phyloP scores from a whole-genome alignment of 2,797 vertebrate genomes.

The Cirrhinus molitorella region DNA sequence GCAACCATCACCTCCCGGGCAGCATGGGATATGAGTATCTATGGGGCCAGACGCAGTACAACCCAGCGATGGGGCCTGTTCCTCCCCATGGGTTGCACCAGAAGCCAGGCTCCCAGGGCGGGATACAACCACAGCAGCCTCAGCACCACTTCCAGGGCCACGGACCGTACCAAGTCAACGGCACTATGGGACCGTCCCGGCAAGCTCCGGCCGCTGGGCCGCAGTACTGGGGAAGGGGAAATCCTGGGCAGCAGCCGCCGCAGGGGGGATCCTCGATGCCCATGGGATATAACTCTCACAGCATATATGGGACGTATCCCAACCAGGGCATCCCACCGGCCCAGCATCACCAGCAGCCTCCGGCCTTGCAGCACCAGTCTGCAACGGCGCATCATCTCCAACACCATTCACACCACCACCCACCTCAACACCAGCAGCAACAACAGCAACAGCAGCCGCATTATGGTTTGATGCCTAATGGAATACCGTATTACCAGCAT shows the following conservation, averaged over 20 bases:
- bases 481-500: conserved; percentile 81
- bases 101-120: conserved; percentile 83
- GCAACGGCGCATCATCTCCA: conserved; percentile 67
- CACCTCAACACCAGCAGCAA: conserved; percentile 74
- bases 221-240: conserved; percentile 90
- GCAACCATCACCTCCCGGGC: conserved; percentile 85
- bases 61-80: conserved; percentile 75
- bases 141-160: conserved; percentile 86
- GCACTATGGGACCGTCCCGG: conserved; percentile 80
- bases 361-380: conserved; percentile 66
- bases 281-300: conserved; percentile 78
- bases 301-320: conserved; percentile 82
- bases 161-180: conserved; percentile 89
- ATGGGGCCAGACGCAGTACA: conserved; percentile 89
- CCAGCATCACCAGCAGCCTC: conserved; percentile 76
- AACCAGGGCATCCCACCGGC: conserved; percentile 81
- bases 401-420: conserved; percentile 71
- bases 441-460: conserved; percentile 78
- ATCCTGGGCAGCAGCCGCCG: conserved; percentile 81
- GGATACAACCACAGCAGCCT: conserved; percentile 79
- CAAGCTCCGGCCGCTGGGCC: conserved; percentile 79
- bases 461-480: conserved; percentile 81
- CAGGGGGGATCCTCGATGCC: conserved; percentile 79
- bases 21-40: conserved; percentile 90
- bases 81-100: conserved; percentile 80